A percentile compares a stretch with the other conserved stretches of the same genome.
Evolutionary conservation across 2,888 invertebrate genomes (phyloP).

Genomic region (Pilophorus perplexus): DNA sequence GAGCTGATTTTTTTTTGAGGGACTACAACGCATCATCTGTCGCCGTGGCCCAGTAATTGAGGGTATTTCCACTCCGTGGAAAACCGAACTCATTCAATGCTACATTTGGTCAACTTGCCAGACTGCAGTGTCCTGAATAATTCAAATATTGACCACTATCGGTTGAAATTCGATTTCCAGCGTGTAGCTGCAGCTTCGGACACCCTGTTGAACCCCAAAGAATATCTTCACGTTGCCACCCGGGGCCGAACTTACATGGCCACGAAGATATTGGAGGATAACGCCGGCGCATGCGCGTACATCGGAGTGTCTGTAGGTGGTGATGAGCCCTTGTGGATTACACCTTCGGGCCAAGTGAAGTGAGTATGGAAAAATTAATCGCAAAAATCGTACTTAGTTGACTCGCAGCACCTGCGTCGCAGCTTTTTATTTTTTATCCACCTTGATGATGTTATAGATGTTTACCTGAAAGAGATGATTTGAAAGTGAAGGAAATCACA

Average conservation of each 20-base stretch:
- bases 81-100: no score
- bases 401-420: not conserved
- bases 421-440: not conserved
- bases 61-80: no score
- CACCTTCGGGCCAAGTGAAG: constrained; percentile 23
- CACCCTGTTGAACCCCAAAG: constrained; percentile 9
- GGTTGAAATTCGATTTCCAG: not conserved
- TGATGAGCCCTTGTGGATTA: constrained; percentile 27
- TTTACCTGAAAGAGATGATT: constrained; percentile 20
- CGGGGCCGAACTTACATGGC: constrained; percentile 28
- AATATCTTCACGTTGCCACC: constrained; percentile 10
- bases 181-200: constrained; percentile 3
- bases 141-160: no score
- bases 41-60: no score
- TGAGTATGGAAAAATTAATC: constrained; percentile 2
- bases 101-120: no score
- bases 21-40: no score
- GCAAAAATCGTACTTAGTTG: no score
- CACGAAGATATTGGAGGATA: constrained; percentile 11
- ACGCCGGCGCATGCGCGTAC: constrained; percentile 26
- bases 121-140: no score
- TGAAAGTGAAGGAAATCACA: constrained; percentile 21
- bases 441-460: no score
- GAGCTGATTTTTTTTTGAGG: no score
- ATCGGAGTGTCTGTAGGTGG: constrained; percentile 28